Evolutionary conservation across 1,140 invertebrate species (phyloP), one percentile per base, ranked within the genome.

Genomic region (Orchesella cincta): DNA sequence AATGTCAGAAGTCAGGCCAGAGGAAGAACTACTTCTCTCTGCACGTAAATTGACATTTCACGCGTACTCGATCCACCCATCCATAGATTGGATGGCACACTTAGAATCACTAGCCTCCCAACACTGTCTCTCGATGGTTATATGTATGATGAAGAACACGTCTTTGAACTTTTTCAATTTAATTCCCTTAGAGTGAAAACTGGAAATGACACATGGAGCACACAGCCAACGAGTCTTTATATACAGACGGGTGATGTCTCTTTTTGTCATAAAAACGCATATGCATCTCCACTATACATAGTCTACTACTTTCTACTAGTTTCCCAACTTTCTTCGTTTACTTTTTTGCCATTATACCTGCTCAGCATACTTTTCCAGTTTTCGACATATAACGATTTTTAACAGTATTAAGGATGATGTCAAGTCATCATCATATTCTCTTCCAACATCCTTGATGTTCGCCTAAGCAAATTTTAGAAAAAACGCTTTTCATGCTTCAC

Each of bases 121-220:
- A 57, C 52, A n/a, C 23, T 26, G 14, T 57, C 52, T 18, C 23
- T 18, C 23, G 5, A 57, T 57, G 23, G 14, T n/a, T 57, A n/a
- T 57, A 5, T 57, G 52, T 57, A n/a, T 57, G 52, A 46, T 5
- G 5, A 46, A 46, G 52, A 57, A n/a, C 23, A 57, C 23, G 52
- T 57, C 52, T 57, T 57, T 57, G 52, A 57, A 57, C 52, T 57
- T 57, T 57, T 57, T 57, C 52, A 57, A 57, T 57, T 57, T 57
- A 57, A 57, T 57, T 57, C 52, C 52, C 23, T 26, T 57, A 26
- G 23, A 57, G 12, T 57, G 52, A 57, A 57, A 57, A 57, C 52
- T 57, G 52, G 52, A 57, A 57, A 57, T 57, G 52, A 57, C 52
- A 57, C 52, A 57, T 57, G 52, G 52, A 57, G 52, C 52, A 57